Evolutionary conservation across 2,113 vertebrate species (phyloP), one percentile per base, ranked within the genome.

Genomic region (Phoxinus phoxinus): DNA sequence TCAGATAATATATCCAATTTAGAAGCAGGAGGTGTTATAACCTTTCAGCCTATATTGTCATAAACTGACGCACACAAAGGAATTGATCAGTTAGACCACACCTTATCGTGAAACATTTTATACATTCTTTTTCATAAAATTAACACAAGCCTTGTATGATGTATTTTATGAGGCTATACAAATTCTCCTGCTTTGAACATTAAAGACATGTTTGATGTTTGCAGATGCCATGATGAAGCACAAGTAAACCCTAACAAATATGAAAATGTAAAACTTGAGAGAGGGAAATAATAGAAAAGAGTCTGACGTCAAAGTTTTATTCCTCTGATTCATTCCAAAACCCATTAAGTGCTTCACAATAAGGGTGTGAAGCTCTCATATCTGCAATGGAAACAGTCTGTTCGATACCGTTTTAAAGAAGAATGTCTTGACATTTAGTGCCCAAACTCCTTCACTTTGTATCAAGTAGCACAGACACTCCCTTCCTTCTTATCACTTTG

Each of bases 351-450:
- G 10, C 10, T 15, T 46, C 25, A 13, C 59, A 59, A 71, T 23
- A 3, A 56, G 78, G n/a, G 63, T 86, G 84, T 41, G 63, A 32
- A 73, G 23, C 11, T 7, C 15, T 32, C 17, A 17, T 48, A 32
- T 86, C 44, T 27, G n/a, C 32, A 3, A 12, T 67, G 10, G 44
- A 58, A 44, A 32, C 3, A 6, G 11, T 17, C 23, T 30, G 74
- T 37, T 69, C 56, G 59, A 78, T 41, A 69, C 1, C 0, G 51
- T 41, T 85, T 85, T 10, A 69, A 37, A 53, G 46, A 19, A 71
- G 75, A 80, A 80, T 85, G 76, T 85, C 67, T 44, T 81, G 85
- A 58, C 53, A 85, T 78, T 85, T 23, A 12, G 25, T 61, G 84
- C 69, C 46, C 72, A 32, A 76, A 79, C 75, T 41, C 46, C 35